phyloP scores from a whole-genome alignment of 1,140 invertebrate species.

The Apolygus lucorum region DNA sequence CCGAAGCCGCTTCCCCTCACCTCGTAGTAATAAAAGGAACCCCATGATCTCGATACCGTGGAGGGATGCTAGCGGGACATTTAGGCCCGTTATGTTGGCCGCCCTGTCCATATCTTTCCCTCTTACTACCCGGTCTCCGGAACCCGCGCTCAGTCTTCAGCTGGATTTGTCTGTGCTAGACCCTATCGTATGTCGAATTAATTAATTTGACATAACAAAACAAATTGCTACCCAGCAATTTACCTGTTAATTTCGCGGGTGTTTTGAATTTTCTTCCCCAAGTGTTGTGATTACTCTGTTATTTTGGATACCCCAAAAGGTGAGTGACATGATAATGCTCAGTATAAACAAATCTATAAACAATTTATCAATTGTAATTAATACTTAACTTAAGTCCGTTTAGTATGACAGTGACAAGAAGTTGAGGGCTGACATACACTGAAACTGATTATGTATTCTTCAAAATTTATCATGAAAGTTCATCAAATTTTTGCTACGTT shows the following conservation, averaged over 20 bases:
- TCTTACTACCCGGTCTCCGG: background rate
- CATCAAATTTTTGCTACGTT: too few relatives aligned
- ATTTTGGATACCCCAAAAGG: slow-evolving; percentile 22
- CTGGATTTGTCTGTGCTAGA: background rate
- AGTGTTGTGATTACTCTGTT: slow-evolving; percentile 19
- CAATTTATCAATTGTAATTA: too few relatives aligned
- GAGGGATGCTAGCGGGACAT: background rate
- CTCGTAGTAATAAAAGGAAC: too few relatives aligned
- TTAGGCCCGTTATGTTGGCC: background rate
- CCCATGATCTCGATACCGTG: too few relatives aligned
- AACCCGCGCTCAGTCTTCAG: slow-evolving; percentile 1
- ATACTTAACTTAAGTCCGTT: too few relatives aligned
- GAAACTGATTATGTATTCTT: too few relatives aligned
- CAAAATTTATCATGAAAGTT: too few relatives aligned
- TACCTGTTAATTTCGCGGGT: background rate
- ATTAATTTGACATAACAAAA: background rate
- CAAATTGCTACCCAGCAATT: background rate
- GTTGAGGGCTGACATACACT: too few relatives aligned
- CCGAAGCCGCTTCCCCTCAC: background rate
- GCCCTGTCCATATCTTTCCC: slow-evolving; percentile 1
- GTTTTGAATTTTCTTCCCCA: background rate
- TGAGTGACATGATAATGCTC: too few relatives aligned
- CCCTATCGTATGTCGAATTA: too few relatives aligned
- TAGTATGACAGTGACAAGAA: too few relatives aligned
- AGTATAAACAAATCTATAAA: too few relatives aligned